phyloP scores from a whole-genome alignment of 1,140 invertebrate genomes.

The Sycophaga agraensis region DNA sequence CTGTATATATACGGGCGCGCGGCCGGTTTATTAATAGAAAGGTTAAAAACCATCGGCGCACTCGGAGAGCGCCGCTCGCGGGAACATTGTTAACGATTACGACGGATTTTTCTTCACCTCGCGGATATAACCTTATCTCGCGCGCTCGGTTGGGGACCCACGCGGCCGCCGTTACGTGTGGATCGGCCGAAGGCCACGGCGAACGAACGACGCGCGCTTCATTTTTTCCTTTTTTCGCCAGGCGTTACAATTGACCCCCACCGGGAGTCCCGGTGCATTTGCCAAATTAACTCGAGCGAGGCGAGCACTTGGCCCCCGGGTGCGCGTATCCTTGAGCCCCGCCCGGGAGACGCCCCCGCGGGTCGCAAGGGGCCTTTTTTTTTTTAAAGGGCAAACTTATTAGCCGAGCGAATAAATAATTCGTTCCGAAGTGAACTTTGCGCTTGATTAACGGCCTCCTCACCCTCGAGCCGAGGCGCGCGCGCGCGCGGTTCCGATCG shows the following conservation, averaged over 20 bases:
- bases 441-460: too few relatives aligned
- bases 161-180: background rate
- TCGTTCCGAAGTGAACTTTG: background rate
- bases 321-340: too few relatives aligned
- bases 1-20: background rate
- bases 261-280: too few relatives aligned
- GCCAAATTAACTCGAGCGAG: background rate
- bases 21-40: slow-evolving; percentile 10
- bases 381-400: background rate
- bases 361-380: too few relatives aligned
- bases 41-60: background rate
- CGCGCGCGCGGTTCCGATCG: too few relatives aligned
- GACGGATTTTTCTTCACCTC: slow-evolving; percentile 12
- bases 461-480: too few relatives aligned
- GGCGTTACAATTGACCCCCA: background rate
- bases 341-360: too few relatives aligned
- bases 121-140: slow-evolving; percentile 15
- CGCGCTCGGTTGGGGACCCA: background rate
- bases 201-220: too few relatives aligned
- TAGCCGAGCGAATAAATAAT: background rate
- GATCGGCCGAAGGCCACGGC: background rate
- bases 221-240: background rate
- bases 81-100: slow-evolving; percentile 12
- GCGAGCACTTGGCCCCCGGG: background rate
- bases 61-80: background rate